Evolutionary conservation across 2,113 vertebrate species (phyloP), one percentile per base, ranked within the genome.

Genomic region (Chaenocephalus aceratus): DNA sequence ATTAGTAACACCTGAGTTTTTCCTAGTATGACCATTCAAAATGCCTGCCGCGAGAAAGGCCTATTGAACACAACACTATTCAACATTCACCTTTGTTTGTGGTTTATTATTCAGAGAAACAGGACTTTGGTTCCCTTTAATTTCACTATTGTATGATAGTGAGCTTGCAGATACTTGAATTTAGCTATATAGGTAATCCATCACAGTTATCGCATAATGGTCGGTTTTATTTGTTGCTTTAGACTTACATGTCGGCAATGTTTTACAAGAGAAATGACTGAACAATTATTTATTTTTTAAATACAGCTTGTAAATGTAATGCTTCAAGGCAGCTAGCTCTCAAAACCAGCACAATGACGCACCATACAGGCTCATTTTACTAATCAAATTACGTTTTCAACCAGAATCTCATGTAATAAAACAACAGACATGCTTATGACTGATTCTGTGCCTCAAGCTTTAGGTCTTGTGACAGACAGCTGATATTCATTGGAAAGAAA

Each of bases 341-440:
- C 15, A 57, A 65, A 73, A 41, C 63, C 15, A 66, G 23, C 66
- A 16, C 69, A 71, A 57, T 21, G 65, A 67, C 69, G 48, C 30
- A 54, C 41, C n/a, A 51, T 9, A 23, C 79, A 58, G 14, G 58
- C 57, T 75, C 49, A 23, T 34, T 26, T 70, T 26, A 66, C 45
- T 18, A 45, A 73, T 72, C 30, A 75, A 69, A 62, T 48, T 23
- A 49, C 26, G 49, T 71, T 82, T 77, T 73, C 30, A 56, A 54
- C 56, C 49, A 49, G 46, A 69, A 46, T 51, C 12, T 65, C 15
- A 48, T 64, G 5, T 63, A 61, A 71, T 58, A 60, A 73, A 56
- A 48, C 36, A 36, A 57, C 14, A 49, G 23, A 44, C 54, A 49
- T 21, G n/a, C 57, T 62, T 21, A 0, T 44, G 67, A 68, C 15